Evolutionary conservation across 2,113 vertebrate genomes (phyloP).

Genomic region (Myanophis thanlyinensis): DNA sequence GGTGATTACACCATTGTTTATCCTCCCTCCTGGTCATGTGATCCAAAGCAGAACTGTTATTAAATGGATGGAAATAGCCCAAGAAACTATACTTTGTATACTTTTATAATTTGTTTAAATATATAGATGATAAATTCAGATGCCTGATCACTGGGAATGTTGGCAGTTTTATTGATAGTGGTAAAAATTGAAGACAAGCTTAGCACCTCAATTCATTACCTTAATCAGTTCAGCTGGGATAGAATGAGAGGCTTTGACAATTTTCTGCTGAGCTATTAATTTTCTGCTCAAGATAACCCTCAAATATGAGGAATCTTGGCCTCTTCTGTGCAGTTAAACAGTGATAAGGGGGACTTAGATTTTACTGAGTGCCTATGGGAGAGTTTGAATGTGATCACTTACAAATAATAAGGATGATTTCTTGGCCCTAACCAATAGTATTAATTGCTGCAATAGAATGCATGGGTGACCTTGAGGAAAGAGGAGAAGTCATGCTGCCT

Average conservation of each 20-base stretch:
- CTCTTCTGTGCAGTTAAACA: neutral
- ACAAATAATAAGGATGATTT: neutral
- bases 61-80: neutral
- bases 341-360: neutral
- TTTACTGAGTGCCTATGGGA: neutral
- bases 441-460: neutral
- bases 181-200: neutral
- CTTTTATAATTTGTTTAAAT: neutral
- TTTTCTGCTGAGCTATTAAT: neutral
- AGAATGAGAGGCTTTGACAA: neutral
- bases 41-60: neutral
- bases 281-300: neutral
- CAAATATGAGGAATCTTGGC: neutral
- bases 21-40: neutral
- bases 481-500: neutral
- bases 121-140: neutral
- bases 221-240: neutral
- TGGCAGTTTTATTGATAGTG: neutral
- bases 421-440: neutral
- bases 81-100: neutral
- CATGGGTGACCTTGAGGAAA: neutral
- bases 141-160: neutral
- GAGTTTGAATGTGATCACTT: neutral
- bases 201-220: neutral
- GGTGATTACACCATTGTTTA: neutral